Evolutionary conservation across 2,888 invertebrate genomes (phyloP).

Genomic region (Drosophila subquinaria): DNA sequence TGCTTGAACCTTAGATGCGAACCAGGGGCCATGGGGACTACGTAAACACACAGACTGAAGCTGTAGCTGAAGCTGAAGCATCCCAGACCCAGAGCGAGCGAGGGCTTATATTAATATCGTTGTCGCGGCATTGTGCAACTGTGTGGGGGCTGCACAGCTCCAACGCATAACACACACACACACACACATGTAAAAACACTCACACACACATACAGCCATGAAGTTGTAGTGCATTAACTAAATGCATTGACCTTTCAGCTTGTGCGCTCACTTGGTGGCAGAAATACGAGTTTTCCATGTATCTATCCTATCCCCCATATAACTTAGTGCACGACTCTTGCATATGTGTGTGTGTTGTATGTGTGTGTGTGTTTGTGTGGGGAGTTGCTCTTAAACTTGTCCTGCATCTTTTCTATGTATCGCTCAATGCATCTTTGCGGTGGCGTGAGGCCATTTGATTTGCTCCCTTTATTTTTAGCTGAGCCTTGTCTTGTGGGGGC

Average conservation of each 20-base stretch:
- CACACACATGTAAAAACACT: constrained; percentile 28
- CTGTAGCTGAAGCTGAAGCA: neutral
- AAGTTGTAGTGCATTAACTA: constrained; percentile 71
- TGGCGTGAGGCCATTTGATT: constrained; percentile 73
- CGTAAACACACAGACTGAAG: neutral
- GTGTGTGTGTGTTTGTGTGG: constrained; percentile 45
- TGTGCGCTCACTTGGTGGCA: constrained; percentile 66
- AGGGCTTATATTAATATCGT: constrained; percentile 62
- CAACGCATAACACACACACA: constrained; percentile 35
- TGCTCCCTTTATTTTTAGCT: constrained; percentile 73
- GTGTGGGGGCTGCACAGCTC: constrained; percentile 71
- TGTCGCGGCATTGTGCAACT: constrained; percentile 48
- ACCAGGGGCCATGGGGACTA: constrained; percentile 38
- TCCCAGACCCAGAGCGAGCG: constrained; percentile 20
- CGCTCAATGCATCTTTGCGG: constrained; percentile 54
- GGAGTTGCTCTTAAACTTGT: constrained; percentile 78
- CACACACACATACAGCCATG: constrained; percentile 28
- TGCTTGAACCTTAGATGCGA: constrained; percentile 70
- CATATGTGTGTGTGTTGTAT: constrained; percentile 29
- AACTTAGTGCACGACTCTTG: constrained; percentile 58
- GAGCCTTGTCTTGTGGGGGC: constrained; percentile 41
- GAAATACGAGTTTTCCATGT: constrained; percentile 78
- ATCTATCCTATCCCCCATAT: constrained; percentile 64
- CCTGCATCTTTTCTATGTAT: constrained; percentile 76
- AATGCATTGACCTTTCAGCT: constrained; percentile 77